These are phyloP conservation scores for Brachyptera risi DNA, from an alignment of 2,888 invertebrate genomes.

Conservation along the genomic window DNA sequence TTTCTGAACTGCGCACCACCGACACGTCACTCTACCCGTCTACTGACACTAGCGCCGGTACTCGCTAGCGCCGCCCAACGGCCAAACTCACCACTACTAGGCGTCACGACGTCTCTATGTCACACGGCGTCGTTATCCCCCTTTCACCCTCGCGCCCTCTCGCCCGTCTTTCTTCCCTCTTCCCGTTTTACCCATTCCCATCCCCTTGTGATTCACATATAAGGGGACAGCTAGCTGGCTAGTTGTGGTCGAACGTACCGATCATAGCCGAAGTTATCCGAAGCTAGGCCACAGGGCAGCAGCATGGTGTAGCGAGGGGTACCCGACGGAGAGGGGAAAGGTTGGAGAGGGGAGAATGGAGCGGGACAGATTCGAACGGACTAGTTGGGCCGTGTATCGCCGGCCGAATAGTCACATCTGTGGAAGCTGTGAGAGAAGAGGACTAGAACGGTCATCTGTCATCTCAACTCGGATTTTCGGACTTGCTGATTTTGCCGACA, in stretches of 20 bases:
- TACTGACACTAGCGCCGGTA: conserved; percentile 19
- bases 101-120: conserved; percentile 25
- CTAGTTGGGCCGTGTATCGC: conserved; percentile 18
- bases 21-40: conserved; percentile 6
- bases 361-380: conserved; percentile 8
- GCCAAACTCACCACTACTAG: conserved; percentile 28
- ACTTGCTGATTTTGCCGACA: too few species aligned
- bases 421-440: conserved; percentile 21
- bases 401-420: conserved; percentile 2
- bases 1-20: conserved; percentile 5
- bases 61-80: conserved; percentile 30
- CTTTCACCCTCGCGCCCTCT: conserved; percentile 7
- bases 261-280: conserved; percentile 27
- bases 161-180: conserved; percentile 11
- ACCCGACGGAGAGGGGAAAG: conserved; percentile 16
- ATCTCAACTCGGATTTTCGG: background rate
- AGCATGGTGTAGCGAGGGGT: conserved; percentile 17
- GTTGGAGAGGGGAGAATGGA: conserved; percentile 3
- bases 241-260: conserved; percentile 28
- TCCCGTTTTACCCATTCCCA: too few species aligned
- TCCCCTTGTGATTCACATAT: conserved; percentile 21
- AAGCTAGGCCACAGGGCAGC: conserved; percentile 20
- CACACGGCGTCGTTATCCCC: conserved; percentile 13
- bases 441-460: conserved; percentile 21
- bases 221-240: conserved; percentile 28